phyloP scores from a whole-genome alignment of 2,888 invertebrate genomes.

The Amorpha juglandis region DNA sequence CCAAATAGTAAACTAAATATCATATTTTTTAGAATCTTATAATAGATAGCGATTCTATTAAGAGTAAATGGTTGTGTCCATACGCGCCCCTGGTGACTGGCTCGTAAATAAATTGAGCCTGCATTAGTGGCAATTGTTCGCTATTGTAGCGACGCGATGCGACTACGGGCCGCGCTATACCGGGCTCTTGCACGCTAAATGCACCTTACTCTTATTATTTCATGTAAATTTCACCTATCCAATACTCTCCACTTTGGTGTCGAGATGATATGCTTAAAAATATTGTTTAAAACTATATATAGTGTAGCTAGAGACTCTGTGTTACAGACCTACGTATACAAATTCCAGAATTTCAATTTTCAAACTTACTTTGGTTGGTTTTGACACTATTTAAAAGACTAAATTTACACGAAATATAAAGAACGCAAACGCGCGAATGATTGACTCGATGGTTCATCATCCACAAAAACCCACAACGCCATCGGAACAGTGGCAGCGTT shows the following conservation, averaged over 20 bases:
- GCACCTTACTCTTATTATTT: constrained; percentile 53
- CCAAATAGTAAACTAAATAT: not conserved
- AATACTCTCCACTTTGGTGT: not conserved
- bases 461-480: too few relatives aligned
- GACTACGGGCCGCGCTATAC: constrained; percentile 30
- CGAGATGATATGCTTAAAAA: too few relatives aligned
- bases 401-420: too few relatives aligned
- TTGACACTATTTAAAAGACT: too few relatives aligned
- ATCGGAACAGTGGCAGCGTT: too few relatives aligned
- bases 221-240: not conserved
- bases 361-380: too few relatives aligned
- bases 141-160: constrained; percentile 60
- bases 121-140: constrained; percentile 84
- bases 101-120: constrained; percentile 84
- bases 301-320: too few relatives aligned
- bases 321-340: too few relatives aligned
- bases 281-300: too few relatives aligned
- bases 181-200: constrained; percentile 43
- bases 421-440: too few relatives aligned
- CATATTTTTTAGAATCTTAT: not conserved
- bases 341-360: too few relatives aligned
- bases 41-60: constrained; percentile 54
- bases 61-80: constrained; percentile 51
- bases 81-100: constrained; percentile 74
- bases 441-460: too few relatives aligned